Evolutionary conservation across 2,888 invertebrate genomes (phyloP).

Genomic region (Pomacea canaliculata): DNA sequence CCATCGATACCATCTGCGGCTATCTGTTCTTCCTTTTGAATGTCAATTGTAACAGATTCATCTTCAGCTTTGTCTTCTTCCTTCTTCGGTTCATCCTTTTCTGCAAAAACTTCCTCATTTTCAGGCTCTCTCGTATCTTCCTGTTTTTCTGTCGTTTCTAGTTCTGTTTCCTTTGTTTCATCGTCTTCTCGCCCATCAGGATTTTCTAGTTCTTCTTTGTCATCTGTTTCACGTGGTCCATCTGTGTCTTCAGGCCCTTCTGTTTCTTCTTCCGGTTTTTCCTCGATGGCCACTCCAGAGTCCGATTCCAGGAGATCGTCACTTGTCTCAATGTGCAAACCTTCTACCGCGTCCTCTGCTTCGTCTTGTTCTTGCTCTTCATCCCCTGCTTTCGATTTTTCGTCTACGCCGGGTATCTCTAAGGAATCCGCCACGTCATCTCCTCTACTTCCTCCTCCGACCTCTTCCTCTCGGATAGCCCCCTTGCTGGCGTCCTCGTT

Average conservation of each 20-base stretch:
- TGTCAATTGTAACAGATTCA: background rate
- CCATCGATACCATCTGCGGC: background rate
- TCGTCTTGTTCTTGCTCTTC: no score
- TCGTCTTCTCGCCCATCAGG: background rate
- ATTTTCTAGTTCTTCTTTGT: background rate
- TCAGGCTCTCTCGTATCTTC: background rate
- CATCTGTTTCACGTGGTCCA: background rate
- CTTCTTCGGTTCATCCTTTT: background rate
- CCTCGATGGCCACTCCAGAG: background rate
- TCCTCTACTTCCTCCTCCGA: background rate
- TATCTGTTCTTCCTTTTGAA: background rate
- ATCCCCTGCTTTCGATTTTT: no score
- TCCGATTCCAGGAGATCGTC: no score
- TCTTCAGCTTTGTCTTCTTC: background rate
- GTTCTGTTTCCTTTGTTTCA: constrained; percentile 6
- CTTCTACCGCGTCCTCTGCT: no score
- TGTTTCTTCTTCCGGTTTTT: background rate
- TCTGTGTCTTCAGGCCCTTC: background rate
- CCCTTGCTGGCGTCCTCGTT: constrained; percentile 5
- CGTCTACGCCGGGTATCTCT: no score
- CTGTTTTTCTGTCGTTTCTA: background rate
- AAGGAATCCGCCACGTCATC: no score
- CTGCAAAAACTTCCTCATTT: background rate
- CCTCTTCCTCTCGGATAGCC: background rate
- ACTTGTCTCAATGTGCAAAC: no score